Conservation (phyloP, 2,888 invertebrate genomes). For the Apamea sordens region DNA sequence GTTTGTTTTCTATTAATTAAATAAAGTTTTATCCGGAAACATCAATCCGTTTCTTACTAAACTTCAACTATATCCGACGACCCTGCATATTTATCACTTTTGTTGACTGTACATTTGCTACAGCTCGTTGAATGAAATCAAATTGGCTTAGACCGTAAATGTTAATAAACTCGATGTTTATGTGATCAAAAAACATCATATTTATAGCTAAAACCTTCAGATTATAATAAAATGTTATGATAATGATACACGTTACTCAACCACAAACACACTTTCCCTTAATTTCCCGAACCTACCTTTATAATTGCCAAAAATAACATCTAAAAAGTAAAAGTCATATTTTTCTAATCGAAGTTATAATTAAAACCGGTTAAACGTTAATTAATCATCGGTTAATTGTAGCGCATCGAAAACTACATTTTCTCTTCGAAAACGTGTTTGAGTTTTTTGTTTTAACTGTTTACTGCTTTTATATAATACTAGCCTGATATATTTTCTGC, state of each 20-base stretch:
- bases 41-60: too few species aligned
- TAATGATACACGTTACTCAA: constrained; percentile 29
- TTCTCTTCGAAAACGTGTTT: constrained; percentile 58
- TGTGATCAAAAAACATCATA: not conserved
- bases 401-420: constrained; percentile 46
- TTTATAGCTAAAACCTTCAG: not conserved
- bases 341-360: constrained; percentile 45
- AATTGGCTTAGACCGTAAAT: too few species aligned
- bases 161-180: not conserved
- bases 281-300: constrained; percentile 34
- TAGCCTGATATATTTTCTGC: not conserved
- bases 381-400: constrained; percentile 48
- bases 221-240: not conserved
- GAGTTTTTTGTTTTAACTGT: constrained; percentile 18
- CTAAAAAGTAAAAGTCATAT: constrained; percentile 63
- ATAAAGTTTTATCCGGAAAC: too few species aligned
- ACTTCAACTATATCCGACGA: too few species aligned
- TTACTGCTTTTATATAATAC: constrained; percentile 21
- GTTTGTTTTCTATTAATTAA: too few species aligned
- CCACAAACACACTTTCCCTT: constrained; percentile 50
- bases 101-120: too few species aligned
- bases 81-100: too few species aligned
- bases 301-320: constrained; percentile 52
- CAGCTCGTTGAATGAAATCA: too few species aligned
- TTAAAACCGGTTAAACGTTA: constrained; percentile 52